Percentiles rank a stretch among this genome's conserved stretches.
Evolutionary conservation across 2,888 invertebrate species (phyloP).

Genomic region (Dichetophora obliterata): DNA sequence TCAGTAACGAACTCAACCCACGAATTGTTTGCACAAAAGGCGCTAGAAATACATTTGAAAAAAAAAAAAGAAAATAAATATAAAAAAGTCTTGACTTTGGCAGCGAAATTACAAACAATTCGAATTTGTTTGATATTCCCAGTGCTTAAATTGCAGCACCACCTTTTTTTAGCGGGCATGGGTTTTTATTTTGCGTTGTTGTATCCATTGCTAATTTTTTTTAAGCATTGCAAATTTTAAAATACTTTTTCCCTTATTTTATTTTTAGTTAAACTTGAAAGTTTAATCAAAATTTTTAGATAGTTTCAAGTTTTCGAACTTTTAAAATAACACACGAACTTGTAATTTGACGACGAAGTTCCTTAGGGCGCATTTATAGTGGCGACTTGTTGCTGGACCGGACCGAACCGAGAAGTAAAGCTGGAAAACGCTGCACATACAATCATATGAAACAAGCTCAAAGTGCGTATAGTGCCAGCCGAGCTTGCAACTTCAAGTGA

Average conservation of each 20-base stretch:
- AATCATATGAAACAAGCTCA: too few relatives aligned
- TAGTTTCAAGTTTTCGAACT: not conserved
- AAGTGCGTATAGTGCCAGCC: too few relatives aligned
- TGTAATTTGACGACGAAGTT: too few relatives aligned
- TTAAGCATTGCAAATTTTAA: not conserved
- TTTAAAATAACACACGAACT: not conserved
- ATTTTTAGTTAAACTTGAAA: slow-evolving; percentile 15
- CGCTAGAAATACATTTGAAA: not conserved
- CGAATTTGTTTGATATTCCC: not conserved
- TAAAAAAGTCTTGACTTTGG: not conserved
- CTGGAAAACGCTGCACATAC: too few relatives aligned
- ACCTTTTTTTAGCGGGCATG: not conserved
- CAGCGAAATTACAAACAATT: slow-evolving; percentile 2
- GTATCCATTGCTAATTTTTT: not conserved
- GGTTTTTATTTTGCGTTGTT: not conserved
- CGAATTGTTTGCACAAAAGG: not conserved
- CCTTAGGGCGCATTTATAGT: too few relatives aligned
- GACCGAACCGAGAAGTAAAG: too few relatives aligned
- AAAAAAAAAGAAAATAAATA: not conserved
- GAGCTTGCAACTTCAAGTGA: too few relatives aligned
- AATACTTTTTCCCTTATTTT: not conserved
- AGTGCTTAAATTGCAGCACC: not conserved
- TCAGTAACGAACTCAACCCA: not conserved
- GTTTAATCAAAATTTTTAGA: not conserved
- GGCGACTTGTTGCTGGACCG: too few relatives aligned